Percentiles rank a stretch among this genome's conserved stretches.
Evolutionary conservation across 2,797 vertebrate genomes (phyloP).

Genomic region (Enoplosus armatus): DNA sequence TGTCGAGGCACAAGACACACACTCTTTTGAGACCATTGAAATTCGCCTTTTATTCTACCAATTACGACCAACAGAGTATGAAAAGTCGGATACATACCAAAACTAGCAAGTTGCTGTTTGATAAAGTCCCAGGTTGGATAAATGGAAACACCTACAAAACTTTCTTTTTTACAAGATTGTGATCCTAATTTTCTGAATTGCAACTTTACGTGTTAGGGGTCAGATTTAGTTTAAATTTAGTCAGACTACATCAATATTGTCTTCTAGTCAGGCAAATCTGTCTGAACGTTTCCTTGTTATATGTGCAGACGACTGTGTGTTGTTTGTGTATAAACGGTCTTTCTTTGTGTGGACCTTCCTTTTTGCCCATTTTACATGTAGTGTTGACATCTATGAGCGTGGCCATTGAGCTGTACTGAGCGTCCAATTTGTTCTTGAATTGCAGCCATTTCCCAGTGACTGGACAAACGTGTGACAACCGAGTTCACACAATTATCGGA

Average conservation of each 20-base stretch:
- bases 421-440: constrained; percentile 54
- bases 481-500: constrained; percentile 37
- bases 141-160: background rate
- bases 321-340: background rate
- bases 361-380: background rate
- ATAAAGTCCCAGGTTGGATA: background rate
- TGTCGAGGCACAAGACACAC: constrained; percentile 2
- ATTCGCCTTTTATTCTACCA: background rate
- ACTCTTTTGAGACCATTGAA: background rate
- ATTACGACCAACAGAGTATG: background rate
- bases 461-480: constrained; percentile 42
- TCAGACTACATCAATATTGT: background rate
- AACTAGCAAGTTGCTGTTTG: background rate
- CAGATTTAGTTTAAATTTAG: background rate
- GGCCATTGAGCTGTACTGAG: constrained; percentile 5
- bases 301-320: constrained; percentile 8
- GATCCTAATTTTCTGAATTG: background rate
- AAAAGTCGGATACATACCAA: background rate
- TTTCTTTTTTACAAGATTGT: background rate
- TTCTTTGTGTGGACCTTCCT: background rate
- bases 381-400: background rate
- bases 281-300: background rate
- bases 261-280: background rate
- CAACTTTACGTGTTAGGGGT: background rate
- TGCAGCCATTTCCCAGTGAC: constrained; percentile 59